Percentiles rank a stretch among this genome's conserved stretches.
Conservation (phyloP, 2,797 vertebrate genomes). For the Halcyon badia region DNA sequence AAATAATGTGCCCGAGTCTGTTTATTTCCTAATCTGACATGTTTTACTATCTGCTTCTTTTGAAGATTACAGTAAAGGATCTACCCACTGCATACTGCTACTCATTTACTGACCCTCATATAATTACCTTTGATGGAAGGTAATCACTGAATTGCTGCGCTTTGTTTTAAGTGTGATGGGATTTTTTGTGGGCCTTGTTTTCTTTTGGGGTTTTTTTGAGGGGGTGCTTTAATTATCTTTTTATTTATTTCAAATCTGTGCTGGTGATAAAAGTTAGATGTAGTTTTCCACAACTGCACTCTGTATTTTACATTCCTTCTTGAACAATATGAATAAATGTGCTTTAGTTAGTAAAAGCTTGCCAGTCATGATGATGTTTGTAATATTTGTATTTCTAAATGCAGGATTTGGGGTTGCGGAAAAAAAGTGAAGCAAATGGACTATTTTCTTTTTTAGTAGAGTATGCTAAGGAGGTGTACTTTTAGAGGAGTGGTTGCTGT, state of each 20-base stretch:
- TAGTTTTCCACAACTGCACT: not conserved
- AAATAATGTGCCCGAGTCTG: not conserved
- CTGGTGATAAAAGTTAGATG: not conserved
- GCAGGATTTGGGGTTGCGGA: not conserved
- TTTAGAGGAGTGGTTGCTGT: not conserved
- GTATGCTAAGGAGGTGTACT: not conserved
- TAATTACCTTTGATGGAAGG: conserved; percentile 93
- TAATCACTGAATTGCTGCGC: conserved; percentile 73
- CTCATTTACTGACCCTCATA: conserved; percentile 90
- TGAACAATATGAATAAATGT: not conserved
- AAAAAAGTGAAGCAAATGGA: not conserved
- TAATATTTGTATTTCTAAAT: not conserved
- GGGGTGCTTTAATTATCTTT: not conserved
- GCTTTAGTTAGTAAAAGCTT: not conserved
- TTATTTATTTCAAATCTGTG: not conserved
- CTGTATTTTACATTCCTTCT: not conserved
- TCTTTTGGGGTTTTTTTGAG: not conserved
- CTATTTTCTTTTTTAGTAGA: not conserved
- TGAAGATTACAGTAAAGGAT: conserved; percentile 87
- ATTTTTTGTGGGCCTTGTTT: not conserved
- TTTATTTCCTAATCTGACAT: not conserved
- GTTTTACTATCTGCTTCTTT: conserved; percentile 9
- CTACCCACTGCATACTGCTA: conserved; percentile 88
- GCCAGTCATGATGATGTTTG: not conserved
- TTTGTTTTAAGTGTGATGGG: not conserved